Evolutionary conservation across 2,888 invertebrate species (phyloP).

Genomic region (Perithous albicinctus): DNA sequence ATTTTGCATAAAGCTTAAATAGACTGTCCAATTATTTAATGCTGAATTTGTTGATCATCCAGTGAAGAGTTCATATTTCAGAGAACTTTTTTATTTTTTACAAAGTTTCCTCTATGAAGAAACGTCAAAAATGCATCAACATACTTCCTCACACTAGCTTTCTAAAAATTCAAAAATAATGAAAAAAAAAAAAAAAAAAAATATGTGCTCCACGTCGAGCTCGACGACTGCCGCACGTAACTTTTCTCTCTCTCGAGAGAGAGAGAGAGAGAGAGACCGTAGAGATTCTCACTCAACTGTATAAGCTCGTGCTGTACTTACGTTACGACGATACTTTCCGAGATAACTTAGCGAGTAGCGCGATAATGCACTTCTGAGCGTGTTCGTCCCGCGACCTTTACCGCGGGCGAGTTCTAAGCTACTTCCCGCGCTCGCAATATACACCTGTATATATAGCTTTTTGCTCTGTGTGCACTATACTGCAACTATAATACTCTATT

Average conservation of each 20-base stretch:
- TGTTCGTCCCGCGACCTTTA: slow-evolving; percentile 68
- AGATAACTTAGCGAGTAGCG: slow-evolving; percentile 62
- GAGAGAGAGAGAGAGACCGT: no score
- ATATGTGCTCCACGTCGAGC: neutral
- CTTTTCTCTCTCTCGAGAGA: slow-evolving; percentile 36
- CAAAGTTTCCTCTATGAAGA: no score
- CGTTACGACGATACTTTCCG: slow-evolving; percentile 55
- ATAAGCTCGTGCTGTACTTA: slow-evolving; percentile 34
- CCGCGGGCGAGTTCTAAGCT: slow-evolving; percentile 57
- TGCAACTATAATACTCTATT: slow-evolving; percentile 30
- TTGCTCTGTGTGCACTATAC: slow-evolving; percentile 5
- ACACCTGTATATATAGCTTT: slow-evolving; percentile 12
- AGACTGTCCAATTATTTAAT: no score
- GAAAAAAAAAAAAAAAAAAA: no score
- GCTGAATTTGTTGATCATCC: no score
- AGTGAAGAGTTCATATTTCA: no score
- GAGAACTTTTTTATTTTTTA: no score
- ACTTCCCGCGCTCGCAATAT: slow-evolving; percentile 43
- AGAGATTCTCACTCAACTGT: slow-evolving; percentile 28
- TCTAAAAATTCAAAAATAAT: no score
- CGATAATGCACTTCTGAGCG: slow-evolving; percentile 66
- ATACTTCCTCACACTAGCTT: no score
- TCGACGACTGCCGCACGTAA: slow-evolving; percentile 5
- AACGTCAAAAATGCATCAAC: no score
- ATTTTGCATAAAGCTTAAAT: no score